phyloP scores from a whole-genome alignment of 2,113 vertebrate genomes.

The Semicossyphus pulcher region DNA sequence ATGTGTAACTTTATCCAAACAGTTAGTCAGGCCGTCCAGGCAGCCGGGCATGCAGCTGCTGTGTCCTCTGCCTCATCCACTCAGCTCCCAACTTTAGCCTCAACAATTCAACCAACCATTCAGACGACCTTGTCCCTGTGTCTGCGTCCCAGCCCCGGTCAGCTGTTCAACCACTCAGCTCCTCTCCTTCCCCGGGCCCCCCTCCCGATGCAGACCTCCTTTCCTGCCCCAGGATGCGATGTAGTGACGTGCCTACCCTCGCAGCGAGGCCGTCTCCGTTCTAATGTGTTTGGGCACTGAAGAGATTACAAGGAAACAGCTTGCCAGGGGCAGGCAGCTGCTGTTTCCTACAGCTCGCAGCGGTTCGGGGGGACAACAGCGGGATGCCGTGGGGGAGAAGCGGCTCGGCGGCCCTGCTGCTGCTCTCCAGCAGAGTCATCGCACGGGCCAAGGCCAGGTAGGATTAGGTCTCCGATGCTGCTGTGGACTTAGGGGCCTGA shows the following conservation, averaged over 20 bases:
- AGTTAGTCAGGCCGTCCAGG: neutral
- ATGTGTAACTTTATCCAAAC: slow-evolving; percentile 19
- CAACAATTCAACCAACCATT: slow-evolving; percentile 19
- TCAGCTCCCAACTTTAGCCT: slow-evolving; percentile 6
- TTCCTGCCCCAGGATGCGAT: slow-evolving; percentile 82
- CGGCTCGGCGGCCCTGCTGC: slow-evolving; percentile 59
- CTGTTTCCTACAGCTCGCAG: slow-evolving; percentile 76
- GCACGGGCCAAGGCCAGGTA: slow-evolving; percentile 77
- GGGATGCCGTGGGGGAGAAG: slow-evolving; percentile 83
- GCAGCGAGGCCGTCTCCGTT: slow-evolving; percentile 69
- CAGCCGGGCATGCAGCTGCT: slow-evolving; percentile 43
- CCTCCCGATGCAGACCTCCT: slow-evolving; percentile 55
- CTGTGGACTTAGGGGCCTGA: slow-evolving; percentile 1
- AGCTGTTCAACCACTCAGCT: slow-evolving; percentile 53
- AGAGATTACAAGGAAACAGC: slow-evolving; percentile 79
- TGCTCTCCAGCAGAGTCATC: slow-evolving; percentile 62
- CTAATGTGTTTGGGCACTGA: slow-evolving; percentile 75
- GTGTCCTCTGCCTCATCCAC: slow-evolving; percentile 1
- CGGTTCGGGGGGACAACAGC: slow-evolving; percentile 59
- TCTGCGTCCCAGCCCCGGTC: slow-evolving; percentile 34
- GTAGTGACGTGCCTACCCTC: slow-evolving; percentile 63
- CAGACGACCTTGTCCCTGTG: slow-evolving; percentile 23
- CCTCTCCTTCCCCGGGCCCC: slow-evolving; percentile 15
- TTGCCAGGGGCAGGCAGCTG: slow-evolving; percentile 79
- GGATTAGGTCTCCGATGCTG: slow-evolving; percentile 41